phyloP scores from a whole-genome alignment of 2,113 vertebrate species.

The Nestor notabilis region DNA sequence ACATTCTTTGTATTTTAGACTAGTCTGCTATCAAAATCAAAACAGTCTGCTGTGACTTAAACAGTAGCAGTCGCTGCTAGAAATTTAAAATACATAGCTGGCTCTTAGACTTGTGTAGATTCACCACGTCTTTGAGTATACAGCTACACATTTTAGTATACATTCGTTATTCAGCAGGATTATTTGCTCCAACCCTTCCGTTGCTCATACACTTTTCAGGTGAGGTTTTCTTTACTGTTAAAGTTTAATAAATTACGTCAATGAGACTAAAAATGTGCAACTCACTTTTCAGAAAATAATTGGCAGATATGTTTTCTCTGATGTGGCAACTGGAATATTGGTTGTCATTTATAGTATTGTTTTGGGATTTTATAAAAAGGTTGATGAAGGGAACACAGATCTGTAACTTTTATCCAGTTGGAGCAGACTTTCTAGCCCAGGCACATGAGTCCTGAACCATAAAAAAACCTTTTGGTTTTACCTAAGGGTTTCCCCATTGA shows the following conservation, averaged over 20 bases:
- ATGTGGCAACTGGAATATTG: background rate
- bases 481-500: background rate
- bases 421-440: background rate
- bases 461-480: background rate
- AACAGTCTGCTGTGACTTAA: background rate
- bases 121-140: background rate
- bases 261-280: background rate
- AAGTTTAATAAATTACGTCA: background rate
- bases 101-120: background rate
- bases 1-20: conserved; percentile 70
- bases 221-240: conserved; percentile 14
- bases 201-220: background rate
- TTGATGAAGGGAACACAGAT: background rate
- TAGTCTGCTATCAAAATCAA: conserved; percentile 23
- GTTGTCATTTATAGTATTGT: background rate
- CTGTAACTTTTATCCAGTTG: background rate
- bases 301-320: background rate
- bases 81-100: background rate
- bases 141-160: background rate
- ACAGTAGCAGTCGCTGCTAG: background rate
- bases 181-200: background rate
- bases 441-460: background rate
- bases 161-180: background rate
- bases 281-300: background rate
- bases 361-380: background rate